Evolutionary conservation across 2,888 invertebrate genomes (phyloP).

Genomic region (Steinernema carpocapsae): DNA sequence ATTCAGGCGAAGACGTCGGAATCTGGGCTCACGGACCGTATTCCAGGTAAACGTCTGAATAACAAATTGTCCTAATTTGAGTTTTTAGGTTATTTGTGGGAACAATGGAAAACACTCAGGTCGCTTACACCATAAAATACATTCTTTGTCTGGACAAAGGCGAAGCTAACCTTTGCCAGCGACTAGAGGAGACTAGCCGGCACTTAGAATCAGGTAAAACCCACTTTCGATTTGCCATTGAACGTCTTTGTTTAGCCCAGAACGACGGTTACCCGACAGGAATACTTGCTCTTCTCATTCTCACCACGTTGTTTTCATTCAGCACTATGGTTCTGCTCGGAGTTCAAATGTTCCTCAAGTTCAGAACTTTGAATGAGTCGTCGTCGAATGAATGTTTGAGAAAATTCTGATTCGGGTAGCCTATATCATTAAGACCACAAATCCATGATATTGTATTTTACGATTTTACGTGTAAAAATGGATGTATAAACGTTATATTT

Average conservation of each 20-base stretch:
- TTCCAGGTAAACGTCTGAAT: neutral
- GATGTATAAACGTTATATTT: no score
- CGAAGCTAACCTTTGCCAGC: neutral
- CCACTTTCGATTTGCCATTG: neutral
- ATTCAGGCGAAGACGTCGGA: conserved; percentile 28
- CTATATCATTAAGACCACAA: no score
- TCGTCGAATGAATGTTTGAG: conserved; percentile 16
- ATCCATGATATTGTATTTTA: no score
- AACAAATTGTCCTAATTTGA: neutral
- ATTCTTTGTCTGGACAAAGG: conserved; percentile 18
- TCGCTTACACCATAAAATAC: conserved; percentile 28
- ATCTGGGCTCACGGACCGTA: conserved; percentile 23
- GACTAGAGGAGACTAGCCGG: neutral
- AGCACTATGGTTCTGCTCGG: neutral
- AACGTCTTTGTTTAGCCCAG: no score
- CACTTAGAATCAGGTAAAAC: neutral
- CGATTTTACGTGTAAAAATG: no score
- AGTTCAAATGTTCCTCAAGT: conserved; percentile 5
- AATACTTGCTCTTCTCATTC: neutral
- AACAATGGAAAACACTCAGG: conserved; percentile 30
- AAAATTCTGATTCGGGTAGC: conserved; percentile 20
- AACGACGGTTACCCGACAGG: neutral
- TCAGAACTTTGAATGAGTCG: conserved; percentile 12
- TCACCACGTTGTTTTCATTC: conserved; percentile 6
- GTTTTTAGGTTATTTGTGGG: conserved; percentile 9